These are phyloP conservation scores for Orchestia grillus DNA, from an alignment of 1,140 invertebrate species.

Conservation along the genomic window DNA sequence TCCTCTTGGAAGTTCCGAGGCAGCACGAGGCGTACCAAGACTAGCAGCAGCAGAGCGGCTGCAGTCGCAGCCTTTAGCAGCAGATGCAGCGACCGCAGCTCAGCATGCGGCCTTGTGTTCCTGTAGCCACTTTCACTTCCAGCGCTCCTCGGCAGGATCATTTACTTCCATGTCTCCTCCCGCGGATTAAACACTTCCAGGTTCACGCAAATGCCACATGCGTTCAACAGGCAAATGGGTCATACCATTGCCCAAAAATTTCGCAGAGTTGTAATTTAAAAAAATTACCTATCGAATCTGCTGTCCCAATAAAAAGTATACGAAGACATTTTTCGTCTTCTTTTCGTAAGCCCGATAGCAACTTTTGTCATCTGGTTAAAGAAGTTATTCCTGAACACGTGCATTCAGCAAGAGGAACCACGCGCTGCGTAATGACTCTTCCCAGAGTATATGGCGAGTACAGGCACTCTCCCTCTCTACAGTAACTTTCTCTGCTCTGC, in stretches of 20 bases:
- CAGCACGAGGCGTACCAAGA: not conserved
- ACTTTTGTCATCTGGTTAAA: not conserved
- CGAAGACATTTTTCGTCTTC: not conserved
- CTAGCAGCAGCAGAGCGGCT: not conserved
- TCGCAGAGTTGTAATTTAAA: not conserved
- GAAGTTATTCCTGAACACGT: not conserved
- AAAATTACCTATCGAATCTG: not conserved
- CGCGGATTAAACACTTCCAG: slow-evolving; percentile 9
- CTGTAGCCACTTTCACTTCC: not conserved
- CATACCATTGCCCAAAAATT: not conserved
- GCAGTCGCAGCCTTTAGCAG: not conserved
- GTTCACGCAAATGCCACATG: slow-evolving; percentile 25
- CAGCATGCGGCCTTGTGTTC: slow-evolving; percentile 11
- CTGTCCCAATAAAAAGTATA: not conserved
- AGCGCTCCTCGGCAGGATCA: not conserved
- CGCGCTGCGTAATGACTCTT: not conserved
- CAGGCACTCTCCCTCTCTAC: slow-evolving; percentile 31
- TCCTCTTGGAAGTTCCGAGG: not conserved
- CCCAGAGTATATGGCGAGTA: not conserved
- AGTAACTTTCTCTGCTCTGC: slow-evolving; percentile 13
- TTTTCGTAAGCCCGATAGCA: not conserved
- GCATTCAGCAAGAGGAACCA: not conserved
- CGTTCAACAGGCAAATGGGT: not conserved
- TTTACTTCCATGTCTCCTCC: not conserved
- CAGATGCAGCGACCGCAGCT: not conserved